phyloP scores from a whole-genome alignment of 2,113 vertebrate genomes.

The Trachemys scripta region DNA sequence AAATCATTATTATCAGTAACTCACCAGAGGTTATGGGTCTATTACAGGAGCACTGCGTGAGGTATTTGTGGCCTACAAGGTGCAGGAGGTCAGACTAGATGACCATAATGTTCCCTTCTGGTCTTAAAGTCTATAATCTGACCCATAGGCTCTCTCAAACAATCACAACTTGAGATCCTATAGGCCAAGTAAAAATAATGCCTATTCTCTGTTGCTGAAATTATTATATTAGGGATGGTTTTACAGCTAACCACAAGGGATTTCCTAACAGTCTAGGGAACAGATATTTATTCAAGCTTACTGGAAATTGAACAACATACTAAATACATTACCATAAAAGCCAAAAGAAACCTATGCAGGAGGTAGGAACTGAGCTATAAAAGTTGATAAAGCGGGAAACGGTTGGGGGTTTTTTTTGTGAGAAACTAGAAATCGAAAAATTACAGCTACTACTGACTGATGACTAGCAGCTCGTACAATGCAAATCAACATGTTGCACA shows the following conservation, averaged over 20 bases:
- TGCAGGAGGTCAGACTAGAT: background rate
- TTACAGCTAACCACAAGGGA: conserved; percentile 29
- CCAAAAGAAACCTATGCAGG: conserved; percentile 24
- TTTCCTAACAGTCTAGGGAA: conserved; percentile 54
- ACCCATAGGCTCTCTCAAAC: background rate
- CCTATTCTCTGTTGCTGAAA: conserved; percentile 15
- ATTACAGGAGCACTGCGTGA: background rate
- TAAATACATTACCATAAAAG: conserved; percentile 29
- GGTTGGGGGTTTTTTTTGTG: background rate
- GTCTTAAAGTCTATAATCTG: background rate
- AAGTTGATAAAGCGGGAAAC: background rate
- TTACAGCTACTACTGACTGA: background rate
- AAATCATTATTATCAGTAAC: background rate
- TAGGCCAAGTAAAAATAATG: background rate
- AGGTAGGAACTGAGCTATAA: background rate
- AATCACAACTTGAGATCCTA: background rate
- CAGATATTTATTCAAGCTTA: conserved; percentile 60
- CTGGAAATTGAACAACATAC: conserved; percentile 32
- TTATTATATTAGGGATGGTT: conserved; percentile 24
- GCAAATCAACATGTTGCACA: background rate
- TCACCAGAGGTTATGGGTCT: background rate
- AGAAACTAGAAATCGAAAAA: background rate
- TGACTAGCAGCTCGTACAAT: background rate
- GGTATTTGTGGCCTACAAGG: background rate
- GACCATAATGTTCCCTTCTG: background rate